phyloP scores from a whole-genome alignment of 2,797 vertebrate species.

The Melanotaenia maccullochi region DNA sequence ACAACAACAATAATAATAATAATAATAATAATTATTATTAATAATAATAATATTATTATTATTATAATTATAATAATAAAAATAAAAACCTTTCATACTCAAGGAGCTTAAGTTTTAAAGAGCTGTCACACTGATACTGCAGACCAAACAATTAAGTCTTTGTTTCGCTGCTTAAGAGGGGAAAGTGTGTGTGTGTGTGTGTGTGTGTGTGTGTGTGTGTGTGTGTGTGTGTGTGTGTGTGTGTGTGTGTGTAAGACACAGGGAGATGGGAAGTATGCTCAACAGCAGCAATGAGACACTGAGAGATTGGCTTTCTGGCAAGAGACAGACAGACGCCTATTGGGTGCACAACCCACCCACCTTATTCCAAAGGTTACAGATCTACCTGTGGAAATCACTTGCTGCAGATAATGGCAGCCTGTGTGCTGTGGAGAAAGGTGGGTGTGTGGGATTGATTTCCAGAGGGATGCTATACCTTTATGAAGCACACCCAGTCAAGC shows the following conservation, averaged over 20 bases:
- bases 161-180: constrained; percentile 65
- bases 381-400: constrained; percentile 71
- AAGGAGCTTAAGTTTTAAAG: constrained; percentile 22
- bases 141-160: constrained; percentile 72
- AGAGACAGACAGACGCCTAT: constrained; percentile 82
- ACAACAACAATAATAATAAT: background rate
- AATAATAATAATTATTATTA: no score
- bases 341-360: constrained; percentile 69
- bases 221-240: constrained; percentile 23
- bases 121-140: constrained; percentile 39
- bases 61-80: no score
- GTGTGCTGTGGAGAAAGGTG: constrained; percentile 67
- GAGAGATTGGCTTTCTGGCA: constrained; percentile 82
- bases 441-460: constrained; percentile 72
- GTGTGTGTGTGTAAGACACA: constrained; percentile 9
- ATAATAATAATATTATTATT: no score
- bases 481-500: constrained; percentile 49
- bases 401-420: constrained; percentile 72
- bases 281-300: constrained; percentile 65
- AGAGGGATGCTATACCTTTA: constrained; percentile 62
- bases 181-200: constrained; percentile 33
- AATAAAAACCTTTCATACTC: background rate
- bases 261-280: constrained; percentile 49
- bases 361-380: constrained; percentile 76
- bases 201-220: constrained; percentile 14